Evolutionary conservation across 2,888 invertebrate genomes (phyloP).

Genomic region (Drepana falcataria): DNA sequence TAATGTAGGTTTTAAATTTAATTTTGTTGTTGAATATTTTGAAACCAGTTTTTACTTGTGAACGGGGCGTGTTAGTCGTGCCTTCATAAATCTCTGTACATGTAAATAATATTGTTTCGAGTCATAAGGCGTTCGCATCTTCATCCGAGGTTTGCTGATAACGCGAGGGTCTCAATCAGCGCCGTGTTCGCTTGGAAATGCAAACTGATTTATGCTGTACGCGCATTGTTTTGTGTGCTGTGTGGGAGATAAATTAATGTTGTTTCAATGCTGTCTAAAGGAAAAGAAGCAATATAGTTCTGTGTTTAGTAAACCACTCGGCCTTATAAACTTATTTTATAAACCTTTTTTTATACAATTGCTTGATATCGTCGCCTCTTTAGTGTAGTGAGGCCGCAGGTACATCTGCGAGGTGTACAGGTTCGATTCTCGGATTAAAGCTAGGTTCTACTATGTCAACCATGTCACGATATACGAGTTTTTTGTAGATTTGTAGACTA

Average conservation of each 20-base stretch:
- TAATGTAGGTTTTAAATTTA: neutral
- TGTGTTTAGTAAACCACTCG: too few relatives aligned
- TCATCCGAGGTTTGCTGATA: conserved; percentile 37
- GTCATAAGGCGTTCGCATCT: conserved; percentile 54
- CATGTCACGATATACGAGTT: too few relatives aligned
- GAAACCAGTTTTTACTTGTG: neutral
- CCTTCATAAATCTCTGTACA: conserved; percentile 59
- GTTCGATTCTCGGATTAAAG: too few relatives aligned
- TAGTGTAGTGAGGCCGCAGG: too few relatives aligned
- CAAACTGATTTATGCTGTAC: conserved; percentile 3
- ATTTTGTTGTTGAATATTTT: neutral
- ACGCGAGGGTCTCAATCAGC: conserved; percentile 25
- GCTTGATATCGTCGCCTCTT: too few relatives aligned
- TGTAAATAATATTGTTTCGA: conserved; percentile 51
- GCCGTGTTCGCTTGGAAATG: conserved; percentile 8
- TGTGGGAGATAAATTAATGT: conserved; percentile 1
- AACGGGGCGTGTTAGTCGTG: conserved; percentile 38
- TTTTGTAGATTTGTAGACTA: too few relatives aligned
- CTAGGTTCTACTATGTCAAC: too few relatives aligned
- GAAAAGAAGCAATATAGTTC: too few relatives aligned
- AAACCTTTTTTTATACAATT: too few relatives aligned
- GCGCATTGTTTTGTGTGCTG: neutral
- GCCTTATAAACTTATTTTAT: too few relatives aligned
- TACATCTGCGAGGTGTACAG: too few relatives aligned
- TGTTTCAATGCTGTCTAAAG: neutral